Evolutionary conservation across 2,888 invertebrate species (phyloP), one percentile per base, ranked within the genome.

Genomic region (Petrolisthes manimaculis): DNA sequence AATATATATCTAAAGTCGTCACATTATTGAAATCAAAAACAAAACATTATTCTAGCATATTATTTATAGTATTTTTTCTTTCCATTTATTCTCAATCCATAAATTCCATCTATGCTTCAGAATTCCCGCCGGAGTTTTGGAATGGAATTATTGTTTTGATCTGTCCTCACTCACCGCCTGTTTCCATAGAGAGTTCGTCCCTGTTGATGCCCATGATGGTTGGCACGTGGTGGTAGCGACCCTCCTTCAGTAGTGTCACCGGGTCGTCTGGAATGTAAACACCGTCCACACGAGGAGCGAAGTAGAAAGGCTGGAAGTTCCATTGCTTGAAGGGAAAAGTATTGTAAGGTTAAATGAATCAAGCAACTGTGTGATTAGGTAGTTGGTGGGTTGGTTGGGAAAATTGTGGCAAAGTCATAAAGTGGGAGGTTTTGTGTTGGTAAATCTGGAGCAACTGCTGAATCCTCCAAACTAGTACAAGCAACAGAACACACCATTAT

Each of bases 281-380:
- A 21, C 89, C 89, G 79, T 89, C 89, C 21, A 89, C 86, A 5
- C 89, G 83, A 3, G 89, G 89, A 6, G 74, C 83, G 55, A 89
- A 86, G 56, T 71, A 84, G 74, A 89, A 81, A 14, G 89, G 89
- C 53, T 83, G 86, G 9, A 75, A 61, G 37, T 86, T 82, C 82
- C 82, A 83, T 14, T 83, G 84, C 84, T 80, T 37, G 24, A 24
- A 53, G 53, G 21, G 21, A 55, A 56, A 37, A 14, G 54, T n/a
- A 3, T 14, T 9, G 21, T 9, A 24, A 12, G 12, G 51, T 12
- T 69, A 1, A 2, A 12, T 37, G 12, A 1, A 0, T 37, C 21
- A 24, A 2, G n/a, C 4, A 21, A 67, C 12, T 12, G 67, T 1
- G 1, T 12, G 3, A 67, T 67, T 12, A 3, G 14, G 1, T 12